These are phyloP conservation scores for Oryctolagus cuniculus DNA, from an alignment of 2,113 vertebrate species.

Conservation along the genomic window mOryCun1.1 NC_091435.1:112528001-112528500, in stretches of 20 bases:
- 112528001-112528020: no score
- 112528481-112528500: neutral
- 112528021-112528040: neutral
- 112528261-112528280: neutral
- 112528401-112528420: neutral
- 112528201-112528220: neutral
- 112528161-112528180: neutral
- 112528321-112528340: neutral
- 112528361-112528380: neutral
- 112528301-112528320: neutral
- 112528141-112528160: neutral
- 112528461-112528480: neutral
- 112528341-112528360: neutral
- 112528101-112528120: neutral
- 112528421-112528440: neutral
- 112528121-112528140: constrained; percentile 15
- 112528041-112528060: neutral
- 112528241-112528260: neutral
- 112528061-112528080: neutral
- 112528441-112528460: neutral
- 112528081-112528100: neutral
- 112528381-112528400: neutral
- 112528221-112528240: neutral
- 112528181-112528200: neutral
- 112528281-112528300: neutral